Evolutionary conservation across 2,888 invertebrate genomes (phyloP), one percentile per base, ranked within the genome.

Genomic region (Melieria omissa): DNA sequence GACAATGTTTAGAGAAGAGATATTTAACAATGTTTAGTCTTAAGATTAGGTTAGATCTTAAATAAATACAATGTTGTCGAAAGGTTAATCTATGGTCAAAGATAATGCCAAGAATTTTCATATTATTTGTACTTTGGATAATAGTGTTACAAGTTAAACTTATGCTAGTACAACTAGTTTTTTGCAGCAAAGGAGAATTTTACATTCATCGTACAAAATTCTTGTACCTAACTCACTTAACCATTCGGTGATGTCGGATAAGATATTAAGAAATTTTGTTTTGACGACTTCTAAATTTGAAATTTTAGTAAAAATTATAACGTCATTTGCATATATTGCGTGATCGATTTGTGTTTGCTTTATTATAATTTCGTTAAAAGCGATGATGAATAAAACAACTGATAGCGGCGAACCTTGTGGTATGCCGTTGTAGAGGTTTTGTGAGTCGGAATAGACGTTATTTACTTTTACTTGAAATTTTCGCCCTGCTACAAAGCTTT

Each of bases 311-410:
- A 60, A 60, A 4, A 60, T 60, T 5, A 66, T 6, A 14, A 12
- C 6, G 44, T 57, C 65, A 10, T 65, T 57, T 42, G 58, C 66
- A 29, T 58, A 66, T 6, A 66, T 57, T 0, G 16, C 14, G 58
- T 66, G 66, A 5, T 46, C 14, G 14, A 66, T 7, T 7, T 58
- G 42, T 29, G 16, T 58, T 9, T 58, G 16, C 41, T 57, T 57
- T 4, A 12, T 10, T 46, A 57, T 5, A 58, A 66, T 57, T 66
- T 58, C 9, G 12, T 58, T 46, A 29, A 58, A 54, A 41, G 52
- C 54, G 29, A 41, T 54, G 10, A 64, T 64, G 45, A 62, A 46
- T 7, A 45, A 62, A 12, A 54, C 54, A 54, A 54, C 63, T 29
- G 54, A 49, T 4, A 65, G 9, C 10, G 65, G 41, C 3, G 52